phyloP scores from a whole-genome alignment of 2,797 vertebrate species.

The Catamblyrhynchus diadema region DNA sequence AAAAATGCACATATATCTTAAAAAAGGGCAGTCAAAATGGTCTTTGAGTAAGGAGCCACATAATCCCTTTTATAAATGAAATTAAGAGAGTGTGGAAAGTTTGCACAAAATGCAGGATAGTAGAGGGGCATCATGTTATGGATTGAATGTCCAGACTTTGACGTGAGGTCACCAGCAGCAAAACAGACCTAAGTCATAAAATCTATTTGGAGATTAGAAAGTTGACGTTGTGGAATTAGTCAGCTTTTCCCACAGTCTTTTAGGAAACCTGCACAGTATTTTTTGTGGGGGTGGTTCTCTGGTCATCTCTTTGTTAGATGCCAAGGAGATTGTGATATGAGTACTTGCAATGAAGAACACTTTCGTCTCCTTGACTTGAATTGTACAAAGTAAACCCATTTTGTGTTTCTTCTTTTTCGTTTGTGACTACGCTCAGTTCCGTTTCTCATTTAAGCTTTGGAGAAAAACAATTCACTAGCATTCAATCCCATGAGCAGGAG shows the following conservation, averaged over 20 bases:
- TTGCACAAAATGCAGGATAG: not conserved
- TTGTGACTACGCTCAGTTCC: not conserved
- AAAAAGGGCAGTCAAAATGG: not conserved
- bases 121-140: not conserved
- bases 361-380: not conserved
- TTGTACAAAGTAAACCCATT: not conserved
- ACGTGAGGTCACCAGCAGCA: not conserved
- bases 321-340: not conserved
- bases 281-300: not conserved
- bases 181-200: not conserved
- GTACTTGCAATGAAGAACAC: not conserved
- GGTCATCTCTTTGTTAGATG: not conserved
- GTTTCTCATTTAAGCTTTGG: not conserved
- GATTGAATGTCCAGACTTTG: not conserved
- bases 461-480: not conserved
- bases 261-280: not conserved
- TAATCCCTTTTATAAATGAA: too few species aligned
- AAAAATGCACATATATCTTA: not conserved
- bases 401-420: not conserved
- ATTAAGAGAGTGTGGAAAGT: too few species aligned
- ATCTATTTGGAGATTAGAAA: not conserved
- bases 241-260: not conserved
- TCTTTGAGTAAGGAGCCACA: not conserved
- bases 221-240: not conserved
- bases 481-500: not conserved